Conservation (phyloP, 2,888 invertebrate genomes). For the Napeogenes sylphis region DNA sequence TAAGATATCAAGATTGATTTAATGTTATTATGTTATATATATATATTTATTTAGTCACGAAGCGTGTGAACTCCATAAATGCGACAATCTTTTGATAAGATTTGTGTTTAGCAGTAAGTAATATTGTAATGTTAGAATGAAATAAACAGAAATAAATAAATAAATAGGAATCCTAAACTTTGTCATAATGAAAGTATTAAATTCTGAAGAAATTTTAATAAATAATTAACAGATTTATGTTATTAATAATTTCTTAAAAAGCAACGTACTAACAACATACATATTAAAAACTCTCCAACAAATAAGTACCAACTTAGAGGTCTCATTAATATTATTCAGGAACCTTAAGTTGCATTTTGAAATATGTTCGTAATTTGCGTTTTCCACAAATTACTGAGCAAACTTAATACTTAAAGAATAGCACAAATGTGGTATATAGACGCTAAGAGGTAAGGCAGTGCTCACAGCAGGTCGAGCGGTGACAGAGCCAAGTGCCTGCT, state of each 20-base stretch:
- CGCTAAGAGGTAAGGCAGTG: conserved; percentile 46
- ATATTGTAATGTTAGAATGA: no score
- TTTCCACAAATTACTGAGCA: conserved; percentile 20
- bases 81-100: no score
- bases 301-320: conserved; percentile 15
- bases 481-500: conserved; percentile 60
- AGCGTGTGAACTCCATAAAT: no score
- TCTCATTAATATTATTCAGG: conserved; percentile 1
- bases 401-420: conserved; percentile 42
- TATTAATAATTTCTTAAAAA: not conserved
- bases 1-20: no score
- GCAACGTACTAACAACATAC: not conserved
- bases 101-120: no score
- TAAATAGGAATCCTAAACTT: no score
- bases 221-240: no score
- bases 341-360: not conserved
- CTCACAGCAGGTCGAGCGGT: conserved; percentile 46
- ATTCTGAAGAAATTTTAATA: no score
- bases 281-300: conserved; percentile 10
- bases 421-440: conserved; percentile 25
- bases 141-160: no score
- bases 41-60: no score
- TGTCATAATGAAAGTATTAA: no score
- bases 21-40: no score
- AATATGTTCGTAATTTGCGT: not conserved